Evolutionary conservation across 2,888 invertebrate species (phyloP).

Genomic region (Dynastes hyllus): DNA sequence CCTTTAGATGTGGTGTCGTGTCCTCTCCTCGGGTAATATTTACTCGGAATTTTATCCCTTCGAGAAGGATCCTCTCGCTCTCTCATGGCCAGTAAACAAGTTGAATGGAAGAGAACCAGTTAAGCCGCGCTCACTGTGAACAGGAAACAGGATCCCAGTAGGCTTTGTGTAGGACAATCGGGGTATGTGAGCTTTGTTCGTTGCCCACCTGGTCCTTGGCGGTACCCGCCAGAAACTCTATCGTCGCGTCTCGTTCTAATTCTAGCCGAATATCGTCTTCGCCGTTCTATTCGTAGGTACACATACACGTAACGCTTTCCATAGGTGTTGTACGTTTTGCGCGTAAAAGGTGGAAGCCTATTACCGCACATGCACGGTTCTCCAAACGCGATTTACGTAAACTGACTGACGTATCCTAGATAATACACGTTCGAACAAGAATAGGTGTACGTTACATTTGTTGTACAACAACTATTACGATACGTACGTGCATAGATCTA

Average conservation of each 20-base stretch:
- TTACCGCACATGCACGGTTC: background rate
- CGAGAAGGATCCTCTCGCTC: slow-evolving; percentile 40
- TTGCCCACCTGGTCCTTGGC: slow-evolving; percentile 56
- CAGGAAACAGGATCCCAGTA: slow-evolving; percentile 58
- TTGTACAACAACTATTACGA: background rate
- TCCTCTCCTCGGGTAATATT: slow-evolving; percentile 43
- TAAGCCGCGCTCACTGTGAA: slow-evolving; percentile 55
- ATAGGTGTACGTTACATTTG: slow-evolving; percentile 15
- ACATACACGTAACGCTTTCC: background rate
- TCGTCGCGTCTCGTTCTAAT: slow-evolving; percentile 14
- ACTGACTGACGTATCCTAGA: slow-evolving; percentile 27
- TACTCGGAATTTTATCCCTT: slow-evolving; percentile 47
- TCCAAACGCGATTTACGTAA: slow-evolving; percentile 30
- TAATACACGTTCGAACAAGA: slow-evolving; percentile 18
- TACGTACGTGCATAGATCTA: background rate
- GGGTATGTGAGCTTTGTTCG: slow-evolving; percentile 57
- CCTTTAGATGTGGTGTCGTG: slow-evolving; percentile 45
- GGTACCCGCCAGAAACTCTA: slow-evolving; percentile 28
- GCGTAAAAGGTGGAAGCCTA: background rate
- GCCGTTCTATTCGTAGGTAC: background rate
- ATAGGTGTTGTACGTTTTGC: background rate
- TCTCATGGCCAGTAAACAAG: slow-evolving; percentile 51
- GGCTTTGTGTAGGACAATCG: slow-evolving; percentile 58
- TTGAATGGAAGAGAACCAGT: slow-evolving; percentile 54
- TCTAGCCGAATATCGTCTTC: background rate